Evolutionary conservation across 2,888 invertebrate genomes (phyloP).

Genomic region (Heteropelma amictum): DNA sequence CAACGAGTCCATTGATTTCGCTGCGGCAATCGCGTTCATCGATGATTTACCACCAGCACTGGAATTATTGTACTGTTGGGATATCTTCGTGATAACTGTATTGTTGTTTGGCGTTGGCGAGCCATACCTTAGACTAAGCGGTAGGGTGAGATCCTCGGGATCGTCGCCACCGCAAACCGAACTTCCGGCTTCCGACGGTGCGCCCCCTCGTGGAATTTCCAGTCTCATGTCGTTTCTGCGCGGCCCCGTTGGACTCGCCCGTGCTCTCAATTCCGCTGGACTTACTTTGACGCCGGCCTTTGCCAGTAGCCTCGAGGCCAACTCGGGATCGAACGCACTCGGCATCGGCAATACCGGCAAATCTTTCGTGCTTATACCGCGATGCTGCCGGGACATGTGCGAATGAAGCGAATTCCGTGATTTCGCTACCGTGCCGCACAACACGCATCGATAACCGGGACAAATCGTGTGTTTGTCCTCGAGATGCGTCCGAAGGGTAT

Average conservation of each 20-base stretch:
- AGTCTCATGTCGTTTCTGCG: slow-evolving; percentile 87
- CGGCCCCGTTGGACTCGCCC: slow-evolving; percentile 92
- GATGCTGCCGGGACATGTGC: slow-evolving; percentile 95
- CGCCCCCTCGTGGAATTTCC: slow-evolving; percentile 86
- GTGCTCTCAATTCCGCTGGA: slow-evolving; percentile 89
- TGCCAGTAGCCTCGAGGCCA: slow-evolving; percentile 88
- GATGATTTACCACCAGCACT: slow-evolving; percentile 53
- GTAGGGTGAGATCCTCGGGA: slow-evolving; percentile 89
- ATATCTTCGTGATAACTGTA: slow-evolving; percentile 75
- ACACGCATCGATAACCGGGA: slow-evolving; percentile 93
- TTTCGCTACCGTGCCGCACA: slow-evolving; percentile 95
- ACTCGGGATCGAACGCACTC: slow-evolving; percentile 92
- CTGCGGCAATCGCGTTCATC: slow-evolving; percentile 79
- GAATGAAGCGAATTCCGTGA: slow-evolving; percentile 94
- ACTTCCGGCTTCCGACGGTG: slow-evolving; percentile 84
- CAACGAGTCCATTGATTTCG: slow-evolving; percentile 83
- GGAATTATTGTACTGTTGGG: slow-evolving; percentile 61
- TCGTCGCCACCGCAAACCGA: slow-evolving; percentile 89
- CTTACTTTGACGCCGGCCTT: slow-evolving; percentile 94
- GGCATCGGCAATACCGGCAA: slow-evolving; percentile 95
- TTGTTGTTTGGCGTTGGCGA: slow-evolving; percentile 83
- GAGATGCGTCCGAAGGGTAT: slow-evolving; percentile 92
- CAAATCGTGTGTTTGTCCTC: slow-evolving; percentile 97
- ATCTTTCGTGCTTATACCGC: slow-evolving; percentile 95
- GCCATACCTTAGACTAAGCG: slow-evolving; percentile 81